These are phyloP conservation scores for Drosophila percnosoma DNA, from an alignment of 2,888 invertebrate species.

Conservation along the genomic window DNA sequence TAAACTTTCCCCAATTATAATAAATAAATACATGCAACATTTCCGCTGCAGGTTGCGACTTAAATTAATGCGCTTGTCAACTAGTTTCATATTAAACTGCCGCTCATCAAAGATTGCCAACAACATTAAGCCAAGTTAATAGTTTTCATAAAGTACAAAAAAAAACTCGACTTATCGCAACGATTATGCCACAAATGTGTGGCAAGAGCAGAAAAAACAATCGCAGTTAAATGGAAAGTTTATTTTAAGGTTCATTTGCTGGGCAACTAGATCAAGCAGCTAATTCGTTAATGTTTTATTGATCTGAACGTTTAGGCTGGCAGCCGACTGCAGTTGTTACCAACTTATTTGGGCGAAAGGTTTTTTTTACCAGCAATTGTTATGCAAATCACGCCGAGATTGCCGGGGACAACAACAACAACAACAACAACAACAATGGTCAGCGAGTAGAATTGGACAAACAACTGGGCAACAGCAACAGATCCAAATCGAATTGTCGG, in stretches of 20 bases:
- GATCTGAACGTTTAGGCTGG: slow-evolving; percentile 9
- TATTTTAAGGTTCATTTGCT: slow-evolving; percentile 65
- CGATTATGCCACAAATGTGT: slow-evolving; percentile 13
- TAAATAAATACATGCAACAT: too few relatives aligned
- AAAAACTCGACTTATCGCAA: background rate
- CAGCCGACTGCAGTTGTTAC: slow-evolving; percentile 27
- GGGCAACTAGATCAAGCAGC: slow-evolving; percentile 33
- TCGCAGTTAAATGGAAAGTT: slow-evolving; percentile 55
- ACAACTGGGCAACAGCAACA: slow-evolving; percentile 54
- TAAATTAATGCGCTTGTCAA: background rate
- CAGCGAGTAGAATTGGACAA: slow-evolving; percentile 71
- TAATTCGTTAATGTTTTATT: slow-evolving; percentile 72
- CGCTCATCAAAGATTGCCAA: background rate
- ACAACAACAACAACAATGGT: slow-evolving; percentile 49
- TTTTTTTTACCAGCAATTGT: slow-evolving; percentile 68
- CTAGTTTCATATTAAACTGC: background rate
- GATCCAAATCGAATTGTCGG: slow-evolving; percentile 66
- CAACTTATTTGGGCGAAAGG: slow-evolving; percentile 75
- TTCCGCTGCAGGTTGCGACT: too few relatives aligned
- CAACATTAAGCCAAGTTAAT: background rate
- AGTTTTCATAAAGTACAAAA: background rate
- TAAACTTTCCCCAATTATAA: too few relatives aligned
- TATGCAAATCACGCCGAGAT: slow-evolving; percentile 76
- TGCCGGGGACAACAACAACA: slow-evolving; percentile 41
- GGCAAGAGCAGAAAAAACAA: background rate